Base-by-base conservation (phyloP, 2,888 invertebrate genomes). In the Patella ulyssiponensis region DNA sequence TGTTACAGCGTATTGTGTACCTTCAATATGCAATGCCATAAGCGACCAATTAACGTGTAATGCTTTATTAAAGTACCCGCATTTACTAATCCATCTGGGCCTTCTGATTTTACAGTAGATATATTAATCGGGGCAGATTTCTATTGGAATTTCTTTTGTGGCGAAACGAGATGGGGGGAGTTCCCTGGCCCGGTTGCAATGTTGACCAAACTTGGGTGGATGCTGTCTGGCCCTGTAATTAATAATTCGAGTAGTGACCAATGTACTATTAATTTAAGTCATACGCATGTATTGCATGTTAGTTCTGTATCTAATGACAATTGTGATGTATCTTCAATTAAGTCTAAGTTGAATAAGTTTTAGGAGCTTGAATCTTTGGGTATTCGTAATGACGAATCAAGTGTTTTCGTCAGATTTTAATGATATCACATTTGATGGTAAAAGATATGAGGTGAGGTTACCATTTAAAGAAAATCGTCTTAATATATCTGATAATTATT, bases 221-320 rank as follows among this genome's bases (percentile, higher is more conserved):
- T 64, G 5, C 20, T 64, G 20, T 64, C 58, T 20, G 58, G 58
- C n/a, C 58, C n/a, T 64, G 58, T 64, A 11, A 20, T 20, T 64
- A 64, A n/a, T 9, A 20, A 64, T 64, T 64, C 58, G 20, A 64
- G 12, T 64, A 64, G 20, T 64, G 58, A 64, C 7, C 11, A n/a
- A 9, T 64, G 58, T 64, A 64, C 58, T n/a, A 7, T 64, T 64
- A 64, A 64, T 64, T 64, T 64, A 64, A 20, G n/a, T 64, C 58
- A 64, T 20, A 64, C 58, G n/a, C 58, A 64, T n/a, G 58, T 64
- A 20, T n/a, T 64, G 20, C 58, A 64, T 64, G 17, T 64, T 64
- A 20, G 20, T 64, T 20, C 64, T 20, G 58, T n/a, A 58, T 58
- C 20, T 58, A n/a, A 33, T 33, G 33, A 33, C 2, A 33, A 33